These are phyloP conservation scores for Cathartes aura DNA, from an alignment of 2,113 vertebrate species.

Conservation along the genomic window DNA sequence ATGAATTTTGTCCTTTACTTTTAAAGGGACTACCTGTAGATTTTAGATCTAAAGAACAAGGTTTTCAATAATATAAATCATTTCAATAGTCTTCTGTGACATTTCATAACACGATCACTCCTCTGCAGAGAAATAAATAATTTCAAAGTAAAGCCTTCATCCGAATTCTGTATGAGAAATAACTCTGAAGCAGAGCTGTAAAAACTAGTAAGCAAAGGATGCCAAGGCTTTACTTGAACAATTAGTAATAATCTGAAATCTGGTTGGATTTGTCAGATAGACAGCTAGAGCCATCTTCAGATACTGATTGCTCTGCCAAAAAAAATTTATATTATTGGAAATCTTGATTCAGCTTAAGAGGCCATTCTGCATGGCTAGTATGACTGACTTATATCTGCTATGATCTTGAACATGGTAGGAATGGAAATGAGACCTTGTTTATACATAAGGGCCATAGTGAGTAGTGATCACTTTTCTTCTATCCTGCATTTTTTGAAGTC, in stretches of 20 bases:
- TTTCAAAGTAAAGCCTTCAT: neutral
- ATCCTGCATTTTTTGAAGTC: neutral
- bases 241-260: neutral
- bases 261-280: neutral
- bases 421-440: neutral
- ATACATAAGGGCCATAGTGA: fast-evolving
- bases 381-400: neutral
- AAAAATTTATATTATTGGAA: neutral
- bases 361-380: neutral
- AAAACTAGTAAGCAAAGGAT: neutral
- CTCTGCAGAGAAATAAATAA: neutral
- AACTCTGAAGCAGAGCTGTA: neutral
- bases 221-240: neutral
- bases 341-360: neutral
- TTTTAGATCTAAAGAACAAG: neutral
- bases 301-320: neutral
- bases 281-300: neutral
- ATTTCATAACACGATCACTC: neutral
- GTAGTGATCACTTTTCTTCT: neutral
- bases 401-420: neutral
- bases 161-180: neutral
- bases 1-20: neutral
- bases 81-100: neutral
- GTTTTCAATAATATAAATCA: neutral
- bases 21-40: neutral